Evolutionary conservation across 1,140 invertebrate species (phyloP), one percentile per base, ranked within the genome.

Genomic region (Papilio aristodemus): DNA sequence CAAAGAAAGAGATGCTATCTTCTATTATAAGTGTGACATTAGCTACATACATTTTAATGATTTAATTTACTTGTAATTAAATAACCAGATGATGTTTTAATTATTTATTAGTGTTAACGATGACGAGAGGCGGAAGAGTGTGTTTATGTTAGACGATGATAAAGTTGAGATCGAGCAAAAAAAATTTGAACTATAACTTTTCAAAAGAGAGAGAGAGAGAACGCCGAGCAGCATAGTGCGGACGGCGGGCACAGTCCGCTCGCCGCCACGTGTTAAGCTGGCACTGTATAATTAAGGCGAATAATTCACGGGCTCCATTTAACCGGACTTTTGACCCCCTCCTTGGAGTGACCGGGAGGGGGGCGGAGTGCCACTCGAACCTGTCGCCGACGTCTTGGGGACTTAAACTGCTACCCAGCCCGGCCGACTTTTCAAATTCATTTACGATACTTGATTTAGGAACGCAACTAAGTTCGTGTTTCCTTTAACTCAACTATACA

Each of bases 211-310:
- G n/a, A n/a, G n/a, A n/a, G n/a, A n/a, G n/a, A n/a, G n/a, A n/a
- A n/a, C n/a, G n/a, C n/a, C n/a, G 32, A 38, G 46, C 68, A 41
- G 19, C 80, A 2, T 17, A 77, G 41, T 79, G 17, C 64, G 79
- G 72, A 80, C 83, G 64, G 17, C 64, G 79, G 72, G 80, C 83
- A 68, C 10, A 13, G 2, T 7, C 32, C 7, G 32, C 17, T 62
- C 50, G 60, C 57, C n/a, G 74, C 79, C 79, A 85, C 83, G 85
- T 87, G 84, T 83, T 85, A 87, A 86, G 80, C 75, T 78, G 73
- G 68, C 73, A 71, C 69, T 82, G 78, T 83, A 87, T 83, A 87
- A 87, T 85, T 81, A 86, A 83, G 78, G 76, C 63, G 73, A 72
- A 78, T 78, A 78, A 78, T 76, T 76, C 72, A 71, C 66, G 54